Percentiles rank a stretch among this genome's conserved stretches.
These are phyloP conservation scores for Oryzias curvinotus DNA, from an alignment of 2,113 vertebrate species.

Conservation along the genomic window DNA sequence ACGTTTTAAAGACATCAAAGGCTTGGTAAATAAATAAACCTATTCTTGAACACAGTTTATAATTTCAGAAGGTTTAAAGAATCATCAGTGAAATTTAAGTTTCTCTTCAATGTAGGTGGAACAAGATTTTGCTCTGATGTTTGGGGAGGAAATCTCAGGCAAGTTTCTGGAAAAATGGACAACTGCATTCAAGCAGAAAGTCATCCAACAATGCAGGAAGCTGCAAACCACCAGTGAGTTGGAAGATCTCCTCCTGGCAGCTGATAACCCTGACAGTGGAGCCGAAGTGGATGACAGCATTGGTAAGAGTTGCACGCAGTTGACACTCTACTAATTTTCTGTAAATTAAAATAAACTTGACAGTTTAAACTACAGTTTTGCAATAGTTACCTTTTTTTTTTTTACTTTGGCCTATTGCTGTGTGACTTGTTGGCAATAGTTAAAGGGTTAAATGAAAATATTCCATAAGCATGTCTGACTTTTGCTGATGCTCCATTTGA, in stretches of 20 bases:
- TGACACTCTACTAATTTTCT: not conserved
- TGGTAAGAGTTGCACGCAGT: not conserved
- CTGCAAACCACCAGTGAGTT: not conserved
- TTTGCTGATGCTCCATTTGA: not conserved
- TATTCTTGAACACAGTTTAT: not conserved
- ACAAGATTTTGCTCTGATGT: constrained; percentile 21
- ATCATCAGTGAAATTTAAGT: too few relatives aligned
- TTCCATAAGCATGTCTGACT: not conserved
- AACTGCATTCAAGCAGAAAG: constrained; percentile 9
- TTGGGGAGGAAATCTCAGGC: constrained; percentile 7
- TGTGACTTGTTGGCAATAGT: not conserved
- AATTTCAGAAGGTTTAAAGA: not conserved
- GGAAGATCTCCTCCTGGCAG: not conserved
- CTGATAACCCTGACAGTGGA: not conserved
- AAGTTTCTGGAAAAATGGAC: constrained; percentile 13
- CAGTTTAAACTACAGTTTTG: not conserved
- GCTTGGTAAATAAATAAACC: constrained; percentile 19
- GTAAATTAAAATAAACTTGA: not conserved
- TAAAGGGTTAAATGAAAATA: not conserved
- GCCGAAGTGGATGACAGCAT: not conserved
- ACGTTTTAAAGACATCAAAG: constrained; percentile 19
- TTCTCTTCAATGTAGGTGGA: constrained; percentile 5
- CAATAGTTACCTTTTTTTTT: not conserved
- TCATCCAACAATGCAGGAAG: constrained; percentile 23
- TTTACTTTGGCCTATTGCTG: not conserved